Evolutionary conservation across 2,797 vertebrate species (phyloP), one percentile per base, ranked within the genome.

Genomic region (Amniataba percoides): DNA sequence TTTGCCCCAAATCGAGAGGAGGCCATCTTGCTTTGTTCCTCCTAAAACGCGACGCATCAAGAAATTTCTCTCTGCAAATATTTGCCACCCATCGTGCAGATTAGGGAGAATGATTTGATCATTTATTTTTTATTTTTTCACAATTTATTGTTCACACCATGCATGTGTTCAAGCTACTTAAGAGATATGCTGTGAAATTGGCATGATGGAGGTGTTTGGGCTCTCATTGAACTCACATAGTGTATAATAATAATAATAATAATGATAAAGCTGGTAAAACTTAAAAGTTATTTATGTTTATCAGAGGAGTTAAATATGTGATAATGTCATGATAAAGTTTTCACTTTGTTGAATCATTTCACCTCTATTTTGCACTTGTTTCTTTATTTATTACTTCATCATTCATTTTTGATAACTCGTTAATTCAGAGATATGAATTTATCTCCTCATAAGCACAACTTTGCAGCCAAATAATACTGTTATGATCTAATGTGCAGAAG

Each of bases 31-130:
- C 89, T 93, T 90, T 92, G 87, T 87, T 90, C 83, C 76, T 82
- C 80, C 83, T 57, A 77, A 92, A 90, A 89, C 87, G 84, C 65
- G 64, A 86, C 57, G 71, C 83, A 78, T 87, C 64, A 16, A 83
- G 82, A 92, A 89, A 90, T 83, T 83, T 90, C 87, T 88, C 83
- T 86, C 72, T 21, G 73, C 62, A 84, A 73, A 89, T 82, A 89
- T 89, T 84, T 79, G 77, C 90, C 92, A 93, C 93, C 92, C 93
- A 93, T 83, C 23, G 57, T 62, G 84, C 71, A 84, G 88, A 90
- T 91, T 73, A 91, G 63, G 27, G 15, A 70, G 64, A 71, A 74
- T 45, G 52, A 84, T 84, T 71, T 82, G 61, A 74, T 69, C 1
- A 68, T 77, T 81, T 83, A 68, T 81, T 80, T 66, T 27, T 66